Evolutionary conservation across 2,797 vertebrate species (phyloP).

Genomic region (Acomys russatus): DNA sequence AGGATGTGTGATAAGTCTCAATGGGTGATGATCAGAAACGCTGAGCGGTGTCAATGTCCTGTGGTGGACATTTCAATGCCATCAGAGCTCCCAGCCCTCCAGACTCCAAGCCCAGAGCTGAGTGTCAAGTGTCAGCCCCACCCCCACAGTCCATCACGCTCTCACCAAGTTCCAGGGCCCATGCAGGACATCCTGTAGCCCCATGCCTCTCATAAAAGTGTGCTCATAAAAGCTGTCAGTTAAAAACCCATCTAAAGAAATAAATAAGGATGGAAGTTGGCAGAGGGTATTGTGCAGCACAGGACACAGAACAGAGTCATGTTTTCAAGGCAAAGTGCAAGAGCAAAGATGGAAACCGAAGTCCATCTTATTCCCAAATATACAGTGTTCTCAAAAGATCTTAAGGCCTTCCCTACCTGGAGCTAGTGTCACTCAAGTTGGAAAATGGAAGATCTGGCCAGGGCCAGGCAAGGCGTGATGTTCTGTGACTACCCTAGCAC

Average conservation of each 20-base stretch:
- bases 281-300: neutral
- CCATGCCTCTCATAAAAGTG: accelerated
- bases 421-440: accelerated
- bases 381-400: neutral
- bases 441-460: neutral
- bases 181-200: accelerated
- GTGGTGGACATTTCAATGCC: too few species aligned
- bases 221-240: neutral
- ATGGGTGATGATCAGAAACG: neutral
- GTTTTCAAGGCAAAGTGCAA: neutral
- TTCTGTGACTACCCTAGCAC: neutral
- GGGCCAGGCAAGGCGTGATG: accelerated
- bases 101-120: neutral
- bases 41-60: neutral
- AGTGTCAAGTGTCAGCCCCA: accelerated
- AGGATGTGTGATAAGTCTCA: neutral
- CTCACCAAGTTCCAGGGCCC: accelerated
- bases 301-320: accelerated
- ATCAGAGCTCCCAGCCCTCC: neutral
- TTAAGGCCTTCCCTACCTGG: neutral
- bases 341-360: neutral
- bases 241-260: neutral
- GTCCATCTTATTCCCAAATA: neutral
- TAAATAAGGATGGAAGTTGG: neutral
- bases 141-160: accelerated